These are phyloP conservation scores for Harmothoe impar DNA, from an alignment of 2,888 invertebrate species.

Conservation along the genomic window DNA sequence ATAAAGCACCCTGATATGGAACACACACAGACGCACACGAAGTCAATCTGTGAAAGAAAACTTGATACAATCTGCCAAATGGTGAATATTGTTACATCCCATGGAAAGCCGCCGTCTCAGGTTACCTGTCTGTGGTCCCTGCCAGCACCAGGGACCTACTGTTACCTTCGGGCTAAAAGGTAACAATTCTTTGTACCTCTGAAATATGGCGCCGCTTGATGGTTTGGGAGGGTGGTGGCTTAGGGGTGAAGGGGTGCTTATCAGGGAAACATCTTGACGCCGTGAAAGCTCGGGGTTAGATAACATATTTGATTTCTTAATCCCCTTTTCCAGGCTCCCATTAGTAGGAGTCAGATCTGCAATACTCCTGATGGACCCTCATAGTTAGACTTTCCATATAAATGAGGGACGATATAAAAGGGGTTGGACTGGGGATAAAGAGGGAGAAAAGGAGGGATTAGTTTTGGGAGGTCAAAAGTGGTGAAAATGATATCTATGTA, in stretches of 20 bases:
- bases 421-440: not conserved
- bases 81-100: not conserved
- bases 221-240: not conserved
- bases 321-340: not conserved
- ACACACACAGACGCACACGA: not conserved
- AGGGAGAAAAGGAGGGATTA: not conserved
- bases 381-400: not conserved
- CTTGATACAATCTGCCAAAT: constrained; percentile 23
- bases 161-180: not conserved
- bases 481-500: too few relatives aligned
- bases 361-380: constrained; percentile 5
- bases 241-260: not conserved
- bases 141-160: not conserved
- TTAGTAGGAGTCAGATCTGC: constrained; percentile 27
- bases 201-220: constrained; percentile 14
- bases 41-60: constrained; percentile 29
- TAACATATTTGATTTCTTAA: constrained; percentile 55
- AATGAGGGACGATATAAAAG: not conserved
- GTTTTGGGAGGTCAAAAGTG: too few relatives aligned
- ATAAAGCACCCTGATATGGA: not conserved
- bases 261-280: constrained; percentile 35
- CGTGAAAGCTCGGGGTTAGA: constrained; percentile 15
- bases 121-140: not conserved
- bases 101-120: not conserved
- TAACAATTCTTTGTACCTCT: constrained; percentile 22